Evolutionary conservation across 2,113 vertebrate species (phyloP), one percentile per base, ranked within the genome.

Genomic region (Cyprinodon brontotheroides): DNA sequence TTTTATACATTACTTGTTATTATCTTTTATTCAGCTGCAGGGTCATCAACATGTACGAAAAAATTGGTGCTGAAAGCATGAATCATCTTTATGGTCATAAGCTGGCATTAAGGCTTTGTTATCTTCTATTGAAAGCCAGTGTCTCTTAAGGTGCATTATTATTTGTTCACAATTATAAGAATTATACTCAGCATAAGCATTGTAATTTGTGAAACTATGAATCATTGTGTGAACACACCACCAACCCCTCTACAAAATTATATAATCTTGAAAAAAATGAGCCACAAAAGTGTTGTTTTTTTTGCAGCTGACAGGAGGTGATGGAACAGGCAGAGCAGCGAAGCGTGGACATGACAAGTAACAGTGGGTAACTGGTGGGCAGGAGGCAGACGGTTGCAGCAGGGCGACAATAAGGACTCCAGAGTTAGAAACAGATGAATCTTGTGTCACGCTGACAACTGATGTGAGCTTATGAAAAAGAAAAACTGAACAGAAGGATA

Each of bases 51-150:
- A 64, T 9, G 50, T 47, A 37, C 4, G 38, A 29, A n/a, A 39
- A 36, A 41, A 67, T 9, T 37, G 29, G 63, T 15, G 9, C 12
- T 0, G 17, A 3, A 74, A 62, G 43, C 47, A 74, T 64, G 72
- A 80, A 78, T 69, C 63, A 78, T 29, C 36, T 37, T 43, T 22
- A 61, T 29, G 81, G 70, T 61, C 73, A 68, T 29, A 8, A 29
- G 68, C 15, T 41, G 60, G 60, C 65, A 73, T 78, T 74, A 70
- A 68, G 85, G 70, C 7, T 75, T 71, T 43, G 36, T 79, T 85
- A 85, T 72, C 37, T 4, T 71, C 50, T n/a, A 41, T 68, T 48
- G 22, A 40, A 14, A 57, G 66, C 47, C 61, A 63, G 22, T 0
- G 72, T 40, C 66, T 39, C 60, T 74, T 80, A 75, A 61, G 15